Conservation (phyloP, 2,113 vertebrate species). For the Phycodurus eques region DNA sequence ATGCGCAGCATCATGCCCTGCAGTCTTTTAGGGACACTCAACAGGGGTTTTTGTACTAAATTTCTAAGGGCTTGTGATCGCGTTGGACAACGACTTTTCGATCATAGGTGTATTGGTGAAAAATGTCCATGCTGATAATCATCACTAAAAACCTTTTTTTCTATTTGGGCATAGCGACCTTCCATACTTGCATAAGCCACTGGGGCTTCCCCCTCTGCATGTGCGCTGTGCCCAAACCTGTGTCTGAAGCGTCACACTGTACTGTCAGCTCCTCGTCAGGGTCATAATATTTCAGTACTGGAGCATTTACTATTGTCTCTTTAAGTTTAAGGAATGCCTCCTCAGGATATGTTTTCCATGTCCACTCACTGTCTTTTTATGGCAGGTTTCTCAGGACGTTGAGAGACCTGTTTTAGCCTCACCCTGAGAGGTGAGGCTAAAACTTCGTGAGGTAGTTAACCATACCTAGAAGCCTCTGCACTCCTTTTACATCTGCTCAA, state of each 20-base stretch:
- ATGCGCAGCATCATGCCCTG: not conserved
- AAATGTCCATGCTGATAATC: constrained; percentile 16
- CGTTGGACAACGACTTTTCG: not conserved
- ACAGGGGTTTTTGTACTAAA: not conserved
- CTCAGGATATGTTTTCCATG: not conserved
- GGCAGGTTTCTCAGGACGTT: constrained; percentile 7
- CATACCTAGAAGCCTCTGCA: constrained; percentile 16
- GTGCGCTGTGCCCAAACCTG: not conserved
- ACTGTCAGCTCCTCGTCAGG: not conserved
- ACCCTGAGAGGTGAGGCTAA: constrained; percentile 5
- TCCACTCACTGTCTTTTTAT: constrained; percentile 1
- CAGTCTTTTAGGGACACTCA: not conserved
- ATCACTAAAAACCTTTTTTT: constrained; percentile 8
- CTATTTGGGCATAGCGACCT: constrained; percentile 8
- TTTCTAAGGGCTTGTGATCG: constrained; percentile 7
- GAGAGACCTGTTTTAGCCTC: too few species aligned
- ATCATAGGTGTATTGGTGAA: constrained; percentile 12
- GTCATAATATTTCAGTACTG: constrained; percentile 7
- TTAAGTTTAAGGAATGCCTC: not conserved
- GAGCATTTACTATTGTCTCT: not conserved
- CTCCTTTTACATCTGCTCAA: not conserved
- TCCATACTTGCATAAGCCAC: not conserved
- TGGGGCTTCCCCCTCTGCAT: constrained; percentile 5
- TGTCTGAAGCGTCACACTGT: not conserved
- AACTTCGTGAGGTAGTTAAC: constrained; percentile 9